Evolutionary conservation across 2,113 vertebrate genomes (phyloP).

Genomic region (Microcebus tavaratra): DNA sequence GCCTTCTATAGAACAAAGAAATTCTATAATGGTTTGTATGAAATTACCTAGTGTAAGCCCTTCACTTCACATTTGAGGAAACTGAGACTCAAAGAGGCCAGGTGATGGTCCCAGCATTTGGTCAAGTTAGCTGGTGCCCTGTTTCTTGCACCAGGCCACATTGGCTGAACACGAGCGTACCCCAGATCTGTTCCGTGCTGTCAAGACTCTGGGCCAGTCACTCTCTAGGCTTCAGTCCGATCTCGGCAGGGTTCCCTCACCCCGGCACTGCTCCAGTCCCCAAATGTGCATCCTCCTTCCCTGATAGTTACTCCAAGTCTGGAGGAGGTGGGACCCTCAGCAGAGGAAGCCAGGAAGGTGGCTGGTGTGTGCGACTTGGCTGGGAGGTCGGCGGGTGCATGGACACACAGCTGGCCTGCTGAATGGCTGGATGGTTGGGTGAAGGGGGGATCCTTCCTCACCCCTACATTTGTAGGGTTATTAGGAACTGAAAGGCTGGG

Average conservation of each 20-base stretch:
- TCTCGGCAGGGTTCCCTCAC: rapidly evolving
- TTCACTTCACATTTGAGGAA: background rate
- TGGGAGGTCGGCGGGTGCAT: rapidly evolving
- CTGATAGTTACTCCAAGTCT: background rate
- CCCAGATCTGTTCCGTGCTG: rapidly evolving
- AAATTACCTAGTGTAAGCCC: background rate
- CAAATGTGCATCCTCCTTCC: rapidly evolving
- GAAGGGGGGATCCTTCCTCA: background rate
- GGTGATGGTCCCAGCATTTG: rapidly evolving
- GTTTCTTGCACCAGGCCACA: background rate
- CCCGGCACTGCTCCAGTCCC: too few relatives aligned
- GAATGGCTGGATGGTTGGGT: background rate
- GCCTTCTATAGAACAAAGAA: background rate
- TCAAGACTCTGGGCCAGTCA: background rate
- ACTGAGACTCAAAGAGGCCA: background rate
- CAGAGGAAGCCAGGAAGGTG: background rate
- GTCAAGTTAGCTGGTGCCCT: background rate
- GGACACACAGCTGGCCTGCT: background rate
- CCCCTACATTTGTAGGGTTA: background rate
- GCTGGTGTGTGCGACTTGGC: background rate
- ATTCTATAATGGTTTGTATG: background rate
- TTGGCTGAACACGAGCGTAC: rapidly evolving
- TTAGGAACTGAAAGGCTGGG: background rate
- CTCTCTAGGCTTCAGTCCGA: background rate
- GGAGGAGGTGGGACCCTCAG: background rate